Base-by-base conservation (phyloP, 1,140 invertebrate species). In the Triops cancriformis region DNA sequence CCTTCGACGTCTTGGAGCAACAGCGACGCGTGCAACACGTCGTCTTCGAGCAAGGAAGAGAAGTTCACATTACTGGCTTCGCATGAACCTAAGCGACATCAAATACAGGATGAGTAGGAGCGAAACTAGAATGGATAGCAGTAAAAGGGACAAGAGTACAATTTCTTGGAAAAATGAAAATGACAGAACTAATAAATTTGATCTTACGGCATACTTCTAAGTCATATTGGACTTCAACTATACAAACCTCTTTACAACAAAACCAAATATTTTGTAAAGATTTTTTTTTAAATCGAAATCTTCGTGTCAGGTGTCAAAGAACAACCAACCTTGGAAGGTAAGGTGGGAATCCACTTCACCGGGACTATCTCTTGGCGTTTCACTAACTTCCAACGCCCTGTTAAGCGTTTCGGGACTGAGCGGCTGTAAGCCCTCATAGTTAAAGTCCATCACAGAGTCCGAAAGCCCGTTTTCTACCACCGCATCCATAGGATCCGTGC, bases 31-130 rank as follows among this genome's bases (percentile, higher is more conserved):
- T 64, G 51, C 51, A 64, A 64, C 51, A 64, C 51, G 51, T 64
- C 51, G 51, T 64, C 51, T 64, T 64, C 51, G 51, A 64, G 51
- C 51, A 64, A 64, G 51, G 51, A 64, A 64, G 10, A 12, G 51
- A n/a, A 64, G 51, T 64, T 64, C 3, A 64, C n/a, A 23, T 64
- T 64, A 64, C 18, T 64, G 51, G 51, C 51, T 64, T 64, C 51
- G 7, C 31, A 64, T 14, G 51, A 23, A 64, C 51, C 51, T 64
- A 23, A 23, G 51, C 10, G 18, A 64, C 14, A n/a, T n/a, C 5
- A 64, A 10, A 18, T 12, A 64, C 51, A 64, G n/a, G 18, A 64
- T 14, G 18, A 18, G 1, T 64, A n/a, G 18, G 51, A 64, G 31
- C 31, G 31, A 7, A 7, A 2, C 7, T 37, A 4, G 2, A 37